Percentiles rank a stretch among this genome's conserved stretches.
Conservation (phyloP, 64 coral and sea anemone genomes). For the Montipora cactus region DNA sequence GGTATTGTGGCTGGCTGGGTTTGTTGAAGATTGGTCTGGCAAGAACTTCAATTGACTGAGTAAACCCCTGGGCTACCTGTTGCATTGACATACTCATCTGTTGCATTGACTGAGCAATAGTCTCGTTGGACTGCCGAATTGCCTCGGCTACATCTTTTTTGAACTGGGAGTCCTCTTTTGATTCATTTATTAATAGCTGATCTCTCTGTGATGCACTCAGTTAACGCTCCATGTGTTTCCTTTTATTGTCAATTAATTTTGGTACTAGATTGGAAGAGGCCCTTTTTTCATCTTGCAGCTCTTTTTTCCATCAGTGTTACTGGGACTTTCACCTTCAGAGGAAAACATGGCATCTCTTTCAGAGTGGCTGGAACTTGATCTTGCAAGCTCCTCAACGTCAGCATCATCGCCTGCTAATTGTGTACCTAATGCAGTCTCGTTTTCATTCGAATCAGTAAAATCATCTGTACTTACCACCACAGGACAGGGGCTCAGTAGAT, state of each 20-base stretch:
- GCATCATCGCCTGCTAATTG: background rate
- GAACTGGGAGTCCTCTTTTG: background rate
- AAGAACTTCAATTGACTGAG: conserved; percentile 63
- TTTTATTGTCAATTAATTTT: no score
- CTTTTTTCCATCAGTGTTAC: conserved; percentile 31
- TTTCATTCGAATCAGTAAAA: conserved; percentile 15
- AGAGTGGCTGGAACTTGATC: conserved; percentile 12
- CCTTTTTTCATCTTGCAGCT: background rate
- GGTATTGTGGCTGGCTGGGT: background rate
- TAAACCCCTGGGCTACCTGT: conserved; percentile 40
- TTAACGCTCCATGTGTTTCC: no score
- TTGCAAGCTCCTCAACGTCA: background rate
- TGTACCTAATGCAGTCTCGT: background rate
- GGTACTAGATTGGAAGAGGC: no score
- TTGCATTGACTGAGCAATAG: no score
- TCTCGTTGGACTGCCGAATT: background rate
- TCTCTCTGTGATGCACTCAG: no score
- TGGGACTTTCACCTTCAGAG: conserved; percentile 54
- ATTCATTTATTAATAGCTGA: no score
- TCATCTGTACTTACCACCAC: background rate
- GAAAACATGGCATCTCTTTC: background rate
- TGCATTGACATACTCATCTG: conserved; percentile 12
- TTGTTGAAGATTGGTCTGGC: background rate
- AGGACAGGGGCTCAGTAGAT: no score
- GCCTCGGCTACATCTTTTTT: background rate